phyloP scores from a whole-genome alignment of 1,140 invertebrate species.

The Megalonaias nervosa region DNA sequence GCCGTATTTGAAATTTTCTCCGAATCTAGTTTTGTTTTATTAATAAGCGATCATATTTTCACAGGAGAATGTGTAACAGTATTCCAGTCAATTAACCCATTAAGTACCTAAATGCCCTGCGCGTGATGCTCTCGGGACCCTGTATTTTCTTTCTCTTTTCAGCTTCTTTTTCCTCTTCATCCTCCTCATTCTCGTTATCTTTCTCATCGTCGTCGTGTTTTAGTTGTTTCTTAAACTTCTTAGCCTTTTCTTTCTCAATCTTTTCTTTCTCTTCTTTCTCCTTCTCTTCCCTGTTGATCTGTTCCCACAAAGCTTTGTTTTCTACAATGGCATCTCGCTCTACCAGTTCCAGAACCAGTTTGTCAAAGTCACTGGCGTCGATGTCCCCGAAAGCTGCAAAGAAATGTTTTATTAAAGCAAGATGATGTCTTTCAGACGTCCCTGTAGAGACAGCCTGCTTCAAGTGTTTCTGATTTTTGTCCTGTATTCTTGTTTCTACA shows the following conservation, averaged over 20 bases:
- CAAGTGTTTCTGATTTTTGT: no score
- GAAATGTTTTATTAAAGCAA: neutral
- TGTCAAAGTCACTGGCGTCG: constrained; percentile 36
- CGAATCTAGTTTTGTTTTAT: no score
- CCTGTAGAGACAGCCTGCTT: no score
- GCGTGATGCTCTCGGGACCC: no score
- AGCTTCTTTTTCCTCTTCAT: constrained; percentile 9
- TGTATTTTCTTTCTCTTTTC: constrained; percentile 1
- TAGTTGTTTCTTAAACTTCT: constrained; percentile 6
- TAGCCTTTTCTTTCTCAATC: constrained; percentile 1
- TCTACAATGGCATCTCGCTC: constrained; percentile 2
- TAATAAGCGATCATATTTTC: no score
- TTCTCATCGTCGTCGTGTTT: constrained; percentile 11
- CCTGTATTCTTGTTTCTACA: no score
- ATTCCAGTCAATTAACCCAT: no score
- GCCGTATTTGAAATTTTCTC: no score
- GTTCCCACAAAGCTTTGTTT: constrained; percentile 12
- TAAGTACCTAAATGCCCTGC: no score
- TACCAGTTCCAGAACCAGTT: constrained; percentile 34
- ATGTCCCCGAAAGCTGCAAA: constrained; percentile 49
- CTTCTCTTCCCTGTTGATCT: constrained; percentile 17
- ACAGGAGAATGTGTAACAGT: no score
- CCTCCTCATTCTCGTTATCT: constrained; percentile 10
- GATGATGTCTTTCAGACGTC: no score
- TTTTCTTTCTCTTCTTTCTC: constrained; percentile 1